Conservation (phyloP, 2,113 vertebrate species). For the Mustelus asterias region DNA sequence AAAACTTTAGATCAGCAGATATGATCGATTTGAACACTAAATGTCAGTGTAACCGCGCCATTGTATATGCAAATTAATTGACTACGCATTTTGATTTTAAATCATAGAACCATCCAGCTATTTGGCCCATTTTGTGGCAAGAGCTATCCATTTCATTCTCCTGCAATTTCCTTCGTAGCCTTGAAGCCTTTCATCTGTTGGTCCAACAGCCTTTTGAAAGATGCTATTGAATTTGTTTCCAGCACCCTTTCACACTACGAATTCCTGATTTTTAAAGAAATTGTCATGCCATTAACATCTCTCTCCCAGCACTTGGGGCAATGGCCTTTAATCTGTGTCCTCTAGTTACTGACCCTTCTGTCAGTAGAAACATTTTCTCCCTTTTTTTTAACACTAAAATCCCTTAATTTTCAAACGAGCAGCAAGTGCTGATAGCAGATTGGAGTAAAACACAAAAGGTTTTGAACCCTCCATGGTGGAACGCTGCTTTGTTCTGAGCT, state of each 20-base stretch:
- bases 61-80: not conserved
- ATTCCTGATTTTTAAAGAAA: not conserved
- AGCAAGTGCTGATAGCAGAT: too few species aligned
- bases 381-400: not conserved
- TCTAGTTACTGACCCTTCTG: not conserved
- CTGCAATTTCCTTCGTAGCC: not conserved
- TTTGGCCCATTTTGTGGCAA: not conserved
- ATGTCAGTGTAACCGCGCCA: not conserved
- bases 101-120: not conserved
- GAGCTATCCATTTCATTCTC: not conserved
- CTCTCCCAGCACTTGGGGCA: not conserved
- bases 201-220: not conserved
- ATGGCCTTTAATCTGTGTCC: not conserved
- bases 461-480: not conserved
- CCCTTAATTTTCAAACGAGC: not conserved
- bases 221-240: too few species aligned
- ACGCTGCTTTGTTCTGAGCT: not conserved
- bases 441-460: not conserved
- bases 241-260: not conserved
- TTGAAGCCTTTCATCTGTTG: not conserved
- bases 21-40: not conserved
- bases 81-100: not conserved
- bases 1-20: too few species aligned
- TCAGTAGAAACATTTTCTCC: not conserved
- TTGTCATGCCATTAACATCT: not conserved